Percentiles rank a stretch among this genome's conserved stretches.
Evolutionary conservation across 2,888 invertebrate genomes (phyloP).

Genomic region (Operophtera brumata): DNA sequence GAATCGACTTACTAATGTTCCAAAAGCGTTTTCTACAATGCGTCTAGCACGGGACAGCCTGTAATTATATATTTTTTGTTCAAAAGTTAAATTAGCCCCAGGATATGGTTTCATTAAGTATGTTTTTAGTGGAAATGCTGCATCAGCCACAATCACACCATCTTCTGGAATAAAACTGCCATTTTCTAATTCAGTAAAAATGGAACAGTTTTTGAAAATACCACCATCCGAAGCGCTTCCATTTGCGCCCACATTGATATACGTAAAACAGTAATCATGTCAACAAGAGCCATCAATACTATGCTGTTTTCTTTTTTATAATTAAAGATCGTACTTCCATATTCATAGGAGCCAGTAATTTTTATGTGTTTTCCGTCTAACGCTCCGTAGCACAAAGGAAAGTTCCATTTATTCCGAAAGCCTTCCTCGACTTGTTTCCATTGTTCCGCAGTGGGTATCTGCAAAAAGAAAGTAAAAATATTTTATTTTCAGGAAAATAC

Average conservation of each 20-base stretch:
- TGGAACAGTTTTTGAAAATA: slow-evolving; percentile 17
- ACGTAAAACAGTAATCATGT: slow-evolving; percentile 30
- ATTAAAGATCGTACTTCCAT: slow-evolving; percentile 35
- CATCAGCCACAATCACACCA: too few species aligned
- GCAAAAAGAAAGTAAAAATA: slow-evolving; percentile 19
- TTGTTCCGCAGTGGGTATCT: slow-evolving; percentile 27
- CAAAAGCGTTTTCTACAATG: too few species aligned
- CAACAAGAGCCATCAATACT: slow-evolving; percentile 36
- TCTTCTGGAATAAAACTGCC: slow-evolving; percentile 1
- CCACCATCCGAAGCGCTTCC: slow-evolving; percentile 24
- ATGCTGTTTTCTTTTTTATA: slow-evolving; percentile 37
- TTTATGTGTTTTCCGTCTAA: slow-evolving; percentile 38
- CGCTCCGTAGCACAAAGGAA: slow-evolving; percentile 33
- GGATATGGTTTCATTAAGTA: too few species aligned
- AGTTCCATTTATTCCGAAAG: slow-evolving; percentile 29
- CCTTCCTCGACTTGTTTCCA: slow-evolving; percentile 27
- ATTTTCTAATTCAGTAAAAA: neutral
- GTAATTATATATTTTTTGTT: too few species aligned
- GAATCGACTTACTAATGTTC: too few species aligned
- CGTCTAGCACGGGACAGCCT: too few species aligned
- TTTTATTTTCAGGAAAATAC: slow-evolving; percentile 19
- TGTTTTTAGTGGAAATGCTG: too few species aligned
- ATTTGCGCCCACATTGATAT: slow-evolving; percentile 31
- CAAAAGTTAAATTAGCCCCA: too few species aligned
- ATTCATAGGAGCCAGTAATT: slow-evolving; percentile 16